phyloP scores from a whole-genome alignment of 2,888 invertebrate genomes.

The Eilema caniola region DNA sequence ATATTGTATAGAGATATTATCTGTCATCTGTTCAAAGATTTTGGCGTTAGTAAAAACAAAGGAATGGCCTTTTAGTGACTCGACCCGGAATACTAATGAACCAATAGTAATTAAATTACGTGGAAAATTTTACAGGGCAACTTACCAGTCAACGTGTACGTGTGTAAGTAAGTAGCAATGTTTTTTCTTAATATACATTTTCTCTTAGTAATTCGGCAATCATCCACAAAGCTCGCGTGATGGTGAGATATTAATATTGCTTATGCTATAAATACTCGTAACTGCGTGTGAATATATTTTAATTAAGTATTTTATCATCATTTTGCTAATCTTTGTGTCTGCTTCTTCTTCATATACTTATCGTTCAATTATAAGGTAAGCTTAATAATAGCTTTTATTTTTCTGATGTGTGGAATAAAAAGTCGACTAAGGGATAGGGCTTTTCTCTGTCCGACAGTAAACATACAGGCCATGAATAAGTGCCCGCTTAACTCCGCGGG shows the following conservation, averaged over 20 bases:
- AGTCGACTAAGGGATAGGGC: too few species aligned
- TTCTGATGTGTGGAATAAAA: too few species aligned
- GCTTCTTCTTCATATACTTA: too few species aligned
- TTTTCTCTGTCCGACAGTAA: too few species aligned
- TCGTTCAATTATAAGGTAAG: too few species aligned
- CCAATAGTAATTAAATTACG: constrained; percentile 19
- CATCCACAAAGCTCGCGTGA: background rate
- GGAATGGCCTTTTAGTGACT: constrained; percentile 2
- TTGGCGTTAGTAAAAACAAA: constrained; percentile 13
- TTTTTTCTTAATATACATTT: background rate
- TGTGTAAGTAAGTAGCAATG: too few species aligned
- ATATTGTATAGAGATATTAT: constrained; percentile 5
- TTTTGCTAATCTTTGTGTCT: background rate
- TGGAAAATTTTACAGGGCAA: constrained; percentile 3
- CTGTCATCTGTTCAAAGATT: background rate
- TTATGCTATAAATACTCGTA: background rate
- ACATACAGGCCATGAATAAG: too few species aligned
- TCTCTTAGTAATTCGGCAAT: background rate
- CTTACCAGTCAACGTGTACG: background rate
- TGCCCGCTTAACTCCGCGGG: too few species aligned
- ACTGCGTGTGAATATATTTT: background rate
- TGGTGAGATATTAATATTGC: background rate
- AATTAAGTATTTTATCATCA: background rate
- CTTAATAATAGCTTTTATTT: too few species aligned
- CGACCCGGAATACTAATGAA: constrained; percentile 17